Evolutionary conservation across 2,797 vertebrate species (phyloP).

Genomic region (Tinamus major): DNA sequence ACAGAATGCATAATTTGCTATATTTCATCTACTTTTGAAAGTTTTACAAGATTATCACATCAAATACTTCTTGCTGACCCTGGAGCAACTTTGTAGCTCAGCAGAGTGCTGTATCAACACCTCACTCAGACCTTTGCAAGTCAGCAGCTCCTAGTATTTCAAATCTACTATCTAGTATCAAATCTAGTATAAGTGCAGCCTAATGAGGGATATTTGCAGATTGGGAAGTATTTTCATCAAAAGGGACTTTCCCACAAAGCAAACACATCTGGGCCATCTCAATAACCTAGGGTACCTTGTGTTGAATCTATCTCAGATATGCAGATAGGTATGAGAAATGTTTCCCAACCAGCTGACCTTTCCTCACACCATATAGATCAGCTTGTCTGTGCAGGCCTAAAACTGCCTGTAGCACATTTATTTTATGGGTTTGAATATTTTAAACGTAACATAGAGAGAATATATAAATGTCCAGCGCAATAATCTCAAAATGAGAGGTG

Average conservation of each 20-base stretch:
- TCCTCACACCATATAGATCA: neutral
- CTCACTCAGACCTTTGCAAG: neutral
- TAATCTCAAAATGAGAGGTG: neutral
- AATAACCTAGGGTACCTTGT: neutral
- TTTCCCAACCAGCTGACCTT: neutral
- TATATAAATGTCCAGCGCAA: neutral
- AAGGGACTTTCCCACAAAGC: neutral
- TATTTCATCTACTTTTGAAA: neutral
- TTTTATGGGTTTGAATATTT: neutral
- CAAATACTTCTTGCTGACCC: neutral
- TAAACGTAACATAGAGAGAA: neutral
- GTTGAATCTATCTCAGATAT: neutral
- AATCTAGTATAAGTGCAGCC: neutral
- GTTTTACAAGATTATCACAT: neutral
- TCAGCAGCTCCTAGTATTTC: neutral
- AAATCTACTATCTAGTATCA: neutral
- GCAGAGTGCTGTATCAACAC: neutral
- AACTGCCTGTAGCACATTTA: neutral
- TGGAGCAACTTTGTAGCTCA: neutral
- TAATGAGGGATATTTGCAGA: neutral
- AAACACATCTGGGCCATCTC: neutral
- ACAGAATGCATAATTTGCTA: rapidly evolving
- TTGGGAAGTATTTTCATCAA: neutral
- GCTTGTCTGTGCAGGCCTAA: neutral
- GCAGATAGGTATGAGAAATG: neutral